A percentile compares a stretch with the other conserved stretches of the same genome.
Evolutionary conservation across 1,140 invertebrate genomes (phyloP).

Genomic region (Caenorhabditis briggsae): DNA sequence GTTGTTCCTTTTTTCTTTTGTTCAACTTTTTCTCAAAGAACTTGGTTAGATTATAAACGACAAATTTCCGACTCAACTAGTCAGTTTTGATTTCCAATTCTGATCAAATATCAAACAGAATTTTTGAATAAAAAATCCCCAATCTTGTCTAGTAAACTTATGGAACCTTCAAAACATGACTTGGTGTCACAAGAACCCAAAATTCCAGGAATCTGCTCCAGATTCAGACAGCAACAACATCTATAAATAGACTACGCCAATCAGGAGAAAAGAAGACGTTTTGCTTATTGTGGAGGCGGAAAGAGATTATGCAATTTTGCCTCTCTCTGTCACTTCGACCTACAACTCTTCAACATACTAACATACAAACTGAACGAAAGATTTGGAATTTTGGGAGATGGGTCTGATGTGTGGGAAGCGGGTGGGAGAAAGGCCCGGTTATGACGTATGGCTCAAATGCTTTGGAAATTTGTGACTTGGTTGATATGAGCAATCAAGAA

Average conservation of each 20-base stretch:
- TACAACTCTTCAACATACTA: conserved; percentile 16
- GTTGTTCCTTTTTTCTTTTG: too few relatives aligned
- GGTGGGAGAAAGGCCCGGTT: not conserved
- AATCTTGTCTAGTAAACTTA: not conserved
- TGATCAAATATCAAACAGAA: conserved; percentile 7
- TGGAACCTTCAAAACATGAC: not conserved
- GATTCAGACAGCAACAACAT: conserved; percentile 12
- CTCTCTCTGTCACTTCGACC: not conserved
- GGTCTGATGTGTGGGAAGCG: not conserved
- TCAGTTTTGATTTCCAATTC: not conserved
- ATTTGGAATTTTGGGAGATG: not conserved
- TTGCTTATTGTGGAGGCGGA: conserved; percentile 41
- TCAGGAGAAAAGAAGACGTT: conserved; percentile 21
- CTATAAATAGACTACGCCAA: conserved; percentile 40
- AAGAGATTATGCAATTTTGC: conserved; percentile 55
- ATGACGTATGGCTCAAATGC: conserved; percentile 13
- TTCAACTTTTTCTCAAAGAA: too few relatives aligned
- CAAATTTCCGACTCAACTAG: not conserved
- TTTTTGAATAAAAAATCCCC: not conserved
- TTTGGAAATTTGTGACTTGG: not conserved
- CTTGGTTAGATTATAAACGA: not conserved
- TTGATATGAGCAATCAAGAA: not conserved
- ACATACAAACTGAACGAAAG: conserved; percentile 39
- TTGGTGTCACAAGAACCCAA: conserved; percentile 9
- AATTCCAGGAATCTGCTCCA: not conserved